phyloP scores from a whole-genome alignment of 2,113 vertebrate species.

The Saccopteryx leptura region DNA sequence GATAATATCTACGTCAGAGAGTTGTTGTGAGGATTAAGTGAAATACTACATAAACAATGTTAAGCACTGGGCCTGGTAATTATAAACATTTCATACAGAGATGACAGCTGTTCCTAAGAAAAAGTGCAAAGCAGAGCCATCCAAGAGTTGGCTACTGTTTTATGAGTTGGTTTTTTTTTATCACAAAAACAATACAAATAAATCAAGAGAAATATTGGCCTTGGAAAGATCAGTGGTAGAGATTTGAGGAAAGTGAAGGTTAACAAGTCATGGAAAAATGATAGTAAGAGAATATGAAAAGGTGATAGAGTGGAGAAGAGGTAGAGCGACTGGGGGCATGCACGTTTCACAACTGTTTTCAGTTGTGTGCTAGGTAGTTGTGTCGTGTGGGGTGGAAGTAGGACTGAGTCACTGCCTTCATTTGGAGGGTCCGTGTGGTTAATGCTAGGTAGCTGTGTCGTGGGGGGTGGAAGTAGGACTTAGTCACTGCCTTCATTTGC shows the following conservation, averaged over 20 bases:
- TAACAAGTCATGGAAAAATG: background rate
- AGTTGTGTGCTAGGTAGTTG: background rate
- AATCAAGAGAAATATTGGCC: background rate
- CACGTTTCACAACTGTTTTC: background rate
- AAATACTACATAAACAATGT: background rate
- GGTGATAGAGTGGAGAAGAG: background rate
- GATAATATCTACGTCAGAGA: background rate
- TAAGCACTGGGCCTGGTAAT: background rate
- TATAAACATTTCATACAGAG: background rate
- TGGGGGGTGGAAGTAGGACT: background rate
- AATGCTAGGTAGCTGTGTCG: background rate
- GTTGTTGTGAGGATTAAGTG: background rate
- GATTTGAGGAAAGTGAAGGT: background rate
- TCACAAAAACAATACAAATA: conserved; percentile 27
- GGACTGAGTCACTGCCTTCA: background rate
- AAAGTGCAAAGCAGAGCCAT: background rate
- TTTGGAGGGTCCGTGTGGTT: background rate
- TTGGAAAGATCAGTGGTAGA: background rate
- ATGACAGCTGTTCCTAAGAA: background rate
- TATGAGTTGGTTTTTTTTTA: conserved; percentile 22
- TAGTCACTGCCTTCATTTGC: background rate
- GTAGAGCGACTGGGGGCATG: background rate
- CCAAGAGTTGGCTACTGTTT: background rate
- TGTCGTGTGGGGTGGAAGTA: background rate
- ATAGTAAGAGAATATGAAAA: background rate